These are phyloP conservation scores for Delphinus delphis DNA, from an alignment of 2,113 vertebrate genomes.

Conservation along the genomic window DNA sequence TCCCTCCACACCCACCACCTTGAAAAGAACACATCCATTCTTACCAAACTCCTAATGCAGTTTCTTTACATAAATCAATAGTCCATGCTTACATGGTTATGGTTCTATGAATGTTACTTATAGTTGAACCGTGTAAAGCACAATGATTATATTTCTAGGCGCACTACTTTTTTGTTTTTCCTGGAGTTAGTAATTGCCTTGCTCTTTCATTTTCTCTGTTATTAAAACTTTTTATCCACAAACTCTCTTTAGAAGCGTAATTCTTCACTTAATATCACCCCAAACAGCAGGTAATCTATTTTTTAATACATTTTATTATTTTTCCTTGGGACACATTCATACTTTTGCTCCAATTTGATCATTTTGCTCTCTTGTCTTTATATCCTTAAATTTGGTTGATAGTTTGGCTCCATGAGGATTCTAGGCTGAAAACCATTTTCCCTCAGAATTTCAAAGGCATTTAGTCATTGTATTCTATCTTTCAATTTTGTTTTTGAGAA, in stretches of 20 bases:
- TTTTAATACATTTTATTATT: not conserved
- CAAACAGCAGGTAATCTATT: not conserved
- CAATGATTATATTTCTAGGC: not conserved
- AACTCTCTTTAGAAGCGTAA: constrained; percentile 3
- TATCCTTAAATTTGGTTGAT: not conserved
- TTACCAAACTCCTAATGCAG: not conserved
- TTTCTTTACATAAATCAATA: not conserved
- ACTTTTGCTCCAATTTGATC: not conserved
- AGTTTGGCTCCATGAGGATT: not conserved
- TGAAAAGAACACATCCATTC: not conserved
- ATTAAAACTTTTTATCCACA: not conserved
- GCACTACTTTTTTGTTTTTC: not conserved
- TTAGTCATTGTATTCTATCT: not conserved
- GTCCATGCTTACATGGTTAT: not conserved
- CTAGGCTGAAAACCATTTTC: not conserved
- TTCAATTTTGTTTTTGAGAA: constrained; percentile 30
- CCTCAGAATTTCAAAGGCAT: not conserved
- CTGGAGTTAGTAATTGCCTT: constrained; percentile 9
- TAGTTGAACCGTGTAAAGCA: not conserved
- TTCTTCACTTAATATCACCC: not conserved
- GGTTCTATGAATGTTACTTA: not conserved
- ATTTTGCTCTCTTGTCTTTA: not conserved
- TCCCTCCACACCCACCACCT: not conserved
- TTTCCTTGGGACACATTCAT: not conserved
- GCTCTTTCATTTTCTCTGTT: not conserved